Conservation (phyloP, 1,140 invertebrate species). For the Papilio polytes region DNA sequence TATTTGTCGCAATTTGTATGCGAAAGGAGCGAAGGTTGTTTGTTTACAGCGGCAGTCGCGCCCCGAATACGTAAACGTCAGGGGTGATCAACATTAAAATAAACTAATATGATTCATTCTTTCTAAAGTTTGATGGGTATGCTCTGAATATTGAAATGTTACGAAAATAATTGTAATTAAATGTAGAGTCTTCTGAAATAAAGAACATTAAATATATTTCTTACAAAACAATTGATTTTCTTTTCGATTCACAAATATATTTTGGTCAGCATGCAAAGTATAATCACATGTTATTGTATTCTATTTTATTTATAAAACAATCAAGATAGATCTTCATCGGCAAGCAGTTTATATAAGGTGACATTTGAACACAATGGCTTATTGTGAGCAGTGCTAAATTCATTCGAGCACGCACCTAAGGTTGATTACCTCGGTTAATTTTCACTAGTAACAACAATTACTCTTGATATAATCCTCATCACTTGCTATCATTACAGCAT, state of each 20-base stretch:
- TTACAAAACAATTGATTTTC: neutral
- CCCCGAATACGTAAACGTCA: slow-evolving; percentile 65
- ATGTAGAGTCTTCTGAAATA: neutral
- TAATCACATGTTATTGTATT: slow-evolving; percentile 2
- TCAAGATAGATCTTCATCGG: slow-evolving; percentile 1
- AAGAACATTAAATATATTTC: neutral
- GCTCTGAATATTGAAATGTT: neutral
- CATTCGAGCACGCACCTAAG: neutral
- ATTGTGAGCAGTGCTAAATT: neutral
- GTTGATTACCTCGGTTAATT: slow-evolving; percentile 27
- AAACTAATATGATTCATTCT: neutral
- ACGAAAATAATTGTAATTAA: neutral
- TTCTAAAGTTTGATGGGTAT: neutral
- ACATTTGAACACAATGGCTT: slow-evolving; percentile 27
- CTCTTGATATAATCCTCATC: slow-evolving; percentile 20
- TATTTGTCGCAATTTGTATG: slow-evolving; percentile 63
- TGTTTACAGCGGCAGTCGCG: slow-evolving; percentile 63
- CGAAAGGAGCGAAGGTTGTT: slow-evolving; percentile 67
- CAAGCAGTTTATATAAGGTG: neutral
- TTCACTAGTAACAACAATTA: slow-evolving; percentile 13
- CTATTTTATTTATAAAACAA: slow-evolving; percentile 26
- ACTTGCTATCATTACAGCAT: slow-evolving; percentile 9
- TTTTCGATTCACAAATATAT: neutral
- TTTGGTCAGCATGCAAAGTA: neutral
- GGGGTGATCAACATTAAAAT: slow-evolving; percentile 50